Conservation (phyloP, 2,113 vertebrate genomes). For the Albula goreensis region DNA sequence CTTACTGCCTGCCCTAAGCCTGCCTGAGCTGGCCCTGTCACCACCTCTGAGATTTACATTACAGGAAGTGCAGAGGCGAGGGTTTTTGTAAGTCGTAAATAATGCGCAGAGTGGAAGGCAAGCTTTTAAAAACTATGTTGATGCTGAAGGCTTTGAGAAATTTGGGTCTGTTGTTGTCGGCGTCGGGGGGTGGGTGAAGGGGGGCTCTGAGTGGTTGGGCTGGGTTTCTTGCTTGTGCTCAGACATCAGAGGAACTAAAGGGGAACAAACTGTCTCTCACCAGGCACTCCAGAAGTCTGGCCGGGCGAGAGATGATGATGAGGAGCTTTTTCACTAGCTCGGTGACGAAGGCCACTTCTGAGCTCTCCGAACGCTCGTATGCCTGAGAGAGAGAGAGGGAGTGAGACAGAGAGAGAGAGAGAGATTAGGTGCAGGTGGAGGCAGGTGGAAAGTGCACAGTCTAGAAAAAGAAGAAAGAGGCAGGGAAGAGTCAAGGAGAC, state of each 20-base stretch:
- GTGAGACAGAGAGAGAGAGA: conserved; percentile 1
- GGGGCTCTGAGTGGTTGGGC: no score
- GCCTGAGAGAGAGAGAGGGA: conserved; percentile 66
- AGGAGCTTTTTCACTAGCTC: conserved; percentile 91
- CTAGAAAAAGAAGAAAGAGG: not conserved
- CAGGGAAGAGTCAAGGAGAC: not conserved
- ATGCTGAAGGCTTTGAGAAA: not conserved
- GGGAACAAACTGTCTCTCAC: conserved; percentile 61
- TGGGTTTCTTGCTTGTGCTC: not conserved
- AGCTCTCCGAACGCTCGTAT: conserved; percentile 86
- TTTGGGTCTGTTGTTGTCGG: not conserved
- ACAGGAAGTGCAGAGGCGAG: not conserved
- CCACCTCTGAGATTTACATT: no score
- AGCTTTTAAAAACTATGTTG: not conserved
- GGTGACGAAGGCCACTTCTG: conserved; percentile 87
- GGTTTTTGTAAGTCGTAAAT: not conserved
- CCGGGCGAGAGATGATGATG: conserved; percentile 90
- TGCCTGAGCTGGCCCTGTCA: not conserved
- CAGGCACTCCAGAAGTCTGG: conserved; percentile 89
- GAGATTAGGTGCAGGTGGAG: not conserved
- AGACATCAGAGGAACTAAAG: not conserved
- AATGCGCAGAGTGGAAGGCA: no score
- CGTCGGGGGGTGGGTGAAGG: not conserved
- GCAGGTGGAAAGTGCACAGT: not conserved
- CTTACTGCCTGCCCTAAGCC: not conserved